These are phyloP conservation scores for Catostomus latipinnis DNA, from an alignment of 2,797 vertebrate genomes.

Conservation along the genomic window DNA sequence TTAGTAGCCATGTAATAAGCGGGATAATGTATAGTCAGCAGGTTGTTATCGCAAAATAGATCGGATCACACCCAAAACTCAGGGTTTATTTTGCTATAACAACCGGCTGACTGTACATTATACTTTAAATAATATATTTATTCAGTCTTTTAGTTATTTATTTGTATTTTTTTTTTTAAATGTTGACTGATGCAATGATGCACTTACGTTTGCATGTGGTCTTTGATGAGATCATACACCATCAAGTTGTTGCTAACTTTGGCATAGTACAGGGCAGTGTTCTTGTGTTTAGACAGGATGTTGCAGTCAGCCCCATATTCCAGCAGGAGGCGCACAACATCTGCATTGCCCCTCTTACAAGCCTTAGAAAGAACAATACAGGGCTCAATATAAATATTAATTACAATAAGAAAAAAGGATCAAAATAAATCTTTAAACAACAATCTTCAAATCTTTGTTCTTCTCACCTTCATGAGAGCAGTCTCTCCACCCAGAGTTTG, in stretches of 20 bases:
- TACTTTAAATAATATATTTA: too few species aligned
- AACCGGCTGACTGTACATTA: too few species aligned
- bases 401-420: background rate
- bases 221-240: constrained; percentile 90
- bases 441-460: background rate
- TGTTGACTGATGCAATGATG: background rate
- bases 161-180: too few species aligned
- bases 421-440: background rate
- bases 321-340: constrained; percentile 93
- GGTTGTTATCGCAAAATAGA: too few species aligned
- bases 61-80: too few species aligned
- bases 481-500: constrained; percentile 93
- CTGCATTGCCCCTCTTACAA: constrained; percentile 93
- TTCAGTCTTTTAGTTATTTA: too few species aligned
- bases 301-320: constrained; percentile 95
- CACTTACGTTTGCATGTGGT: constrained; percentile 89
- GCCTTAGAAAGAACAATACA: constrained; percentile 75
- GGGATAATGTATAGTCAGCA: too few species aligned
- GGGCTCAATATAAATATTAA: background rate
- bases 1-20: too few species aligned
- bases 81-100: too few species aligned
- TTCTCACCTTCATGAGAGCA: constrained; percentile 92
- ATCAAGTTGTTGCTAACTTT: constrained; percentile 89
- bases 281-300: constrained; percentile 93
- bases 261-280: constrained; percentile 88